Base-by-base conservation (phyloP, 2,888 invertebrate genomes). In the Phasia obesa region DNA sequence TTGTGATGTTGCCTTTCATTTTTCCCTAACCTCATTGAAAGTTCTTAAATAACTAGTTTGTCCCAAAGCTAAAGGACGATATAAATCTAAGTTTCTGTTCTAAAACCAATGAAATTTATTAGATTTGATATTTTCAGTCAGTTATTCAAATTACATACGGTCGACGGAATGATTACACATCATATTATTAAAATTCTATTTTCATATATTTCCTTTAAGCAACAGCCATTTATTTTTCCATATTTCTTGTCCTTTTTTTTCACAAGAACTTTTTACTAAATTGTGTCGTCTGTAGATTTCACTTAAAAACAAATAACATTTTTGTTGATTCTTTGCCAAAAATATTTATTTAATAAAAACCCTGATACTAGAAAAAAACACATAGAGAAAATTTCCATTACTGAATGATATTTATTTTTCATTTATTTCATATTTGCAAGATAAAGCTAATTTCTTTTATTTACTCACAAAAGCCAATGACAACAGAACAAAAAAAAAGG, bases 271-370 rank as follows among this genome's bases (percentile, higher is more conserved):
- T 59, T 49, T 67, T 15, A n/a, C 9, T 17, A 35, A 59, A 49
- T 21, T 57, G 38, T 55, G 21, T 49, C 57, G 25, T 67, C 57
- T 49, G 19, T 35, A 15, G 65, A 38, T 57, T 67, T 67, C 59
- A 67, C 65, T 75, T 64, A 49, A 38, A 77, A 70, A 53, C 65
- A 71, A 49, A 64, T 64, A 70, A 70, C 53, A 73, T 38, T 60
- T 81, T 60, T 71, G 51, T 78, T 82, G 82, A 74, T 74, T 21
- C 35, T 59, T 53, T 74, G 82, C 82, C 82, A 82, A 65, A 78
- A 78, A 74, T 59, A n/a, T 67, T 74, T 80, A 67, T 80, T 74
- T 74, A 74, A 67, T 80, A 80, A 67, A 31, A 35, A 27, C 27
- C 6, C 5, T 13, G 19, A 53, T 19, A 49, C 4, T 9, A 23